A percentile compares a stretch with the other conserved stretches of the same genome.
phyloP scores from a whole-genome alignment of 2,797 vertebrate species.

The Avahi laniger region DNA sequence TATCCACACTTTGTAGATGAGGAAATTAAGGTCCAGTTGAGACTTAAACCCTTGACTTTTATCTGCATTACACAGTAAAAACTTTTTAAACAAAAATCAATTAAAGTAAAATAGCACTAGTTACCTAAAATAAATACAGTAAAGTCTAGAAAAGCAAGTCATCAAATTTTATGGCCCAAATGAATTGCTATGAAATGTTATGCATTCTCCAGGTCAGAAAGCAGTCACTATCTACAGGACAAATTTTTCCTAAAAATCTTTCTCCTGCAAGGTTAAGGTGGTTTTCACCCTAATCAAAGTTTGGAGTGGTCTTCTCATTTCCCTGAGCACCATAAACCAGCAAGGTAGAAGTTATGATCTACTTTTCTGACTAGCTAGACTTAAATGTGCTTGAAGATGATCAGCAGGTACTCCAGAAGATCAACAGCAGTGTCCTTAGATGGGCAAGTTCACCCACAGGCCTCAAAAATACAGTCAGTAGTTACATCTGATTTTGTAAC shows the following conservation, averaged over 20 bases:
- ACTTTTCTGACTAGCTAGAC: background rate
- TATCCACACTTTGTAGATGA: background rate
- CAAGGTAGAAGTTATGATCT: background rate
- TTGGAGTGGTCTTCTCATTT: background rate
- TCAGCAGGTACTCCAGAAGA: background rate
- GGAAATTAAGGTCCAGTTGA: background rate
- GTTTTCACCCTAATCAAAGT: background rate
- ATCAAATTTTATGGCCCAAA: background rate
- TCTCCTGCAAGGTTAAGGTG: background rate
- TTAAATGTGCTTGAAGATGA: conserved; percentile 6
- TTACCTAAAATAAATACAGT: conserved; percentile 27
- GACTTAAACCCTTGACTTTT: conserved; percentile 1
- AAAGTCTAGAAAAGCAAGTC: background rate
- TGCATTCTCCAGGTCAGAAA: background rate
- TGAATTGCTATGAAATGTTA: background rate
- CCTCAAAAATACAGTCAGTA: background rate
- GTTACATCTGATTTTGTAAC: background rate
- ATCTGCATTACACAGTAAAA: background rate
- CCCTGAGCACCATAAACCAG: background rate
- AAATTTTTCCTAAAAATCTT: background rate
- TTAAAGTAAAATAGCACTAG: background rate
- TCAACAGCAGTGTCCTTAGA: background rate
- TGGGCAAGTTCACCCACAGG: background rate
- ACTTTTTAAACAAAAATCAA: conserved; percentile 21
- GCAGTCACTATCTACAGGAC: background rate